These are phyloP conservation scores for Sebastes hubbsi DNA, from an alignment of 2,797 vertebrate genomes.

Conservation along the genomic window DNA sequence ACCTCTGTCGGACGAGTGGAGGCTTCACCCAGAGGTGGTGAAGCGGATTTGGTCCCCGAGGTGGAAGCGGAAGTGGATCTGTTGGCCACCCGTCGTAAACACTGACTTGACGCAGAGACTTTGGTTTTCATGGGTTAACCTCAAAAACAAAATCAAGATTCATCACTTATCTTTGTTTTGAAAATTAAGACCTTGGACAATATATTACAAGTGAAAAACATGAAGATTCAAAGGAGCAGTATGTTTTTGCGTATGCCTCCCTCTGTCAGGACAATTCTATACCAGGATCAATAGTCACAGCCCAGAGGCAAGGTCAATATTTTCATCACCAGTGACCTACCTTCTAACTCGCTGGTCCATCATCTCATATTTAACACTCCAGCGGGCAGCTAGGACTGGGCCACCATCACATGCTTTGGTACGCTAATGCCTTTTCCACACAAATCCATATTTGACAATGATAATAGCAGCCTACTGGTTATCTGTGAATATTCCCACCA, in stretches of 20 bases:
- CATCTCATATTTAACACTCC: slow-evolving; percentile 40
- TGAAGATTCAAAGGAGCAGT: not conserved
- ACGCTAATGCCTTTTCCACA: not conserved
- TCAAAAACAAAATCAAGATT: too few relatives aligned
- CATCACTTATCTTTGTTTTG: not conserved
- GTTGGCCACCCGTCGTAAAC: too few relatives aligned
- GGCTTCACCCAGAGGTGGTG: too few relatives aligned
- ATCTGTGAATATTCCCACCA: not conserved
- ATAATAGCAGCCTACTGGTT: not conserved
- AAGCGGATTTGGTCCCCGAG: too few relatives aligned
- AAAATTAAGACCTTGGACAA: not conserved
- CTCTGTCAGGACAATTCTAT: slow-evolving; percentile 17
- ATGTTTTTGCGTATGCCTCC: not conserved
- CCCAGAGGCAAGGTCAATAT: slow-evolving; percentile 71
- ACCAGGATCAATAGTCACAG: slow-evolving; percentile 57
- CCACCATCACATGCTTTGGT: not conserved
- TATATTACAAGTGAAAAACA: not conserved
- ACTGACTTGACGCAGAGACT: too few relatives aligned
- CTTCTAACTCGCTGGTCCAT: slow-evolving; percentile 4
- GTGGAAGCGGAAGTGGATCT: too few relatives aligned
- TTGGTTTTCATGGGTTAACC: too few relatives aligned
- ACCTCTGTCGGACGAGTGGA: too few relatives aligned
- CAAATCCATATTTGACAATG: not conserved
- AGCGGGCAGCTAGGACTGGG: slow-evolving; percentile 29
- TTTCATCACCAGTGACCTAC: slow-evolving; percentile 55